A percentile compares a stretch with the other conserved stretches of the same genome.
Conservation (phyloP, 2,797 vertebrate species). For the Sebastes trivittatus region DNA sequence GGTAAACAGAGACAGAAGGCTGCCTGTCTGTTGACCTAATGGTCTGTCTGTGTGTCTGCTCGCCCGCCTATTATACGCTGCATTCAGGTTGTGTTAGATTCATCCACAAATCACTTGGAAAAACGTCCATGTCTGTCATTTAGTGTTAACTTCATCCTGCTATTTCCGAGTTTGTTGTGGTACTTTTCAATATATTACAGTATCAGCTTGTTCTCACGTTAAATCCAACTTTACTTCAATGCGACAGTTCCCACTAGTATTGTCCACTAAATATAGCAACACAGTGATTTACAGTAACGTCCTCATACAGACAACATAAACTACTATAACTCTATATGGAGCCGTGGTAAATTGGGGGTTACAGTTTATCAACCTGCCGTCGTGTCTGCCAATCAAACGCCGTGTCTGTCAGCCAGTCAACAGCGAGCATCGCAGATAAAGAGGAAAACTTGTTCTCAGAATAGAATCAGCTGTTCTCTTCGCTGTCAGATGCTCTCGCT, state of each 20-base stretch:
- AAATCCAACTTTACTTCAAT: not conserved
- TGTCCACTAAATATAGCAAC: not conserved
- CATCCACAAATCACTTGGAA: not conserved
- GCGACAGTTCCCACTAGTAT: not conserved
- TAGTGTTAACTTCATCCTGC: not conserved
- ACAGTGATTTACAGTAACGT: not conserved
- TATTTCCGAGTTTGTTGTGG: not conserved
- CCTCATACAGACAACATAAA: not conserved
- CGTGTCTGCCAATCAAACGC: conserved; percentile 53
- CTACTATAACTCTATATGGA: not conserved
- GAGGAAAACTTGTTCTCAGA: conserved; percentile 55
- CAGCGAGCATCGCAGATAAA: conserved; percentile 32
- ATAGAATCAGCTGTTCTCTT: conserved; percentile 57
- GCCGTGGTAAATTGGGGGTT: conserved; percentile 8
- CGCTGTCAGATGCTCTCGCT: conserved; percentile 19
- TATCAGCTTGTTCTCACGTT: not conserved
- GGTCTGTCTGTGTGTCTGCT: conserved; percentile 14
- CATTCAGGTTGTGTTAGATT: not conserved
- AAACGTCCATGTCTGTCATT: not conserved
- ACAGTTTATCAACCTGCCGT: conserved; percentile 31
- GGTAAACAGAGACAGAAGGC: conserved; percentile 62
- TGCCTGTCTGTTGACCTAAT: conserved; percentile 40
- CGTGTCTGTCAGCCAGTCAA: conserved; percentile 46
- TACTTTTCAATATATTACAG: not conserved
- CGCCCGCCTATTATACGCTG: not conserved